Base-by-base conservation (phyloP, 30 jellyfish, hydroid and myxozoan genomes). In the Hydra vulgaris region DNA sequence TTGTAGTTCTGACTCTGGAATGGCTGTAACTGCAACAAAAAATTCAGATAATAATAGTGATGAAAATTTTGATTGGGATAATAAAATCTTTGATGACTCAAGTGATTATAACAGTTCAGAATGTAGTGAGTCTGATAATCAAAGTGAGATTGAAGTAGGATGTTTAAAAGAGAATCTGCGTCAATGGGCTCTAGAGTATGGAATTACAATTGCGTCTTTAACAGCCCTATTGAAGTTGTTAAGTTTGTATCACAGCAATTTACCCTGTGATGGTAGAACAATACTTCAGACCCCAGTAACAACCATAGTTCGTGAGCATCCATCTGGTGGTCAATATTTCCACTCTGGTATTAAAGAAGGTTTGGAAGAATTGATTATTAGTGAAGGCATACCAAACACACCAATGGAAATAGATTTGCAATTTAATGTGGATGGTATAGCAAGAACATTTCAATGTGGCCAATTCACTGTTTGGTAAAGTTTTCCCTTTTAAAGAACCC, bases 391-490 rank as follows among this genome's bases (percentile, higher is more conserved):
- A 40, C 61, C 61, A 40, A 40, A 40, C 61, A 40, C 61, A 40
- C 61, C 61, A 40, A 40, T 40, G 61, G 61, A 40, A 40, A 40
- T 40, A 40, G 61, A 40, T 40, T 40, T 40, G 61, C 61, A 40
- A 40, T 40, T 40, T 40, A 80, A 71, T n/a, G 73, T 80, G 72
- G 88, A 80, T 80, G 83, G 88, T 52, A 25, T 80, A 69, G 61
- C 61, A 40, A 40, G 61, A 40, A 40, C 61, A 40, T 40, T 40
- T 40, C 61, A 40, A 40, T 40, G 74, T 69, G 88, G 81, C 88
- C 88, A 80, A 80, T 80, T 80, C 73, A 23, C 73, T 69, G 88
- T 54, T 53, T 25, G 23, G 19, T 80, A 27, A 40, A 40, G 61
- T 40, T 40, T 40, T 40, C 61, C 61, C 53, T 17, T 70, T 54